A percentile compares a stretch with the other conserved stretches of the same genome.
Evolutionary conservation across 2,797 vertebrate genomes (phyloP).

Genomic region (Varecia variegata): DNA sequence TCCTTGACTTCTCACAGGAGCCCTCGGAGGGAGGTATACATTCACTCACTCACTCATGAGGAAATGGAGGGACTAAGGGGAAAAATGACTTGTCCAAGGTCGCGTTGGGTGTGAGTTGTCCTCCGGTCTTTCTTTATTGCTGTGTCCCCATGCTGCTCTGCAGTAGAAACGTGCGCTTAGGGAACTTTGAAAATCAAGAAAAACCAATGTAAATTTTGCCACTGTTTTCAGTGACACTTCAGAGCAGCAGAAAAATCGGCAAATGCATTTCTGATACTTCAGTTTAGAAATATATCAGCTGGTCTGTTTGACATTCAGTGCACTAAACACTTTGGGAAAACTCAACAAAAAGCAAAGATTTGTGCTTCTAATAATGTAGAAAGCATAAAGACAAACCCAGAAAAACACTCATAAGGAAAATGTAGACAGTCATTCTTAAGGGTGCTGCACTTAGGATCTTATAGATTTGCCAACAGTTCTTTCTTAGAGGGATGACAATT

Average conservation of each 20-base stretch:
- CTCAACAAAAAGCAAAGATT: background rate
- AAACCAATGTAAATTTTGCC: background rate
- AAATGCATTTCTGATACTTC: background rate
- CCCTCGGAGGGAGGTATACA: too few relatives aligned
- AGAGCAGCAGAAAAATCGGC: background rate
- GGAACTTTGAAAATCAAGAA: conserved; percentile 17
- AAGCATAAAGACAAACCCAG: background rate
- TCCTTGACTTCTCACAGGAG: background rate
- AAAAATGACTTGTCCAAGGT: background rate
- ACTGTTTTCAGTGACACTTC: background rate
- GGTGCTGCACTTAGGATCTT: background rate
- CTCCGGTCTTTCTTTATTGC: background rate
- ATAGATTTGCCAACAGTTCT: background rate
- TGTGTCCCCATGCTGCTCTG: background rate
- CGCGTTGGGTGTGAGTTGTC: background rate
- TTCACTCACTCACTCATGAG: background rate
- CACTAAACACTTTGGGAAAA: background rate
- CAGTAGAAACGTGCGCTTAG: background rate
- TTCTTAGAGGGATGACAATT: background rate
- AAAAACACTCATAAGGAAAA: background rate
- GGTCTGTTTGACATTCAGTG: background rate
- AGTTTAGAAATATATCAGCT: background rate
- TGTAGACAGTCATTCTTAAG: background rate
- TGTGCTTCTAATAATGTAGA: background rate
- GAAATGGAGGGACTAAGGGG: background rate